Percentiles rank a stretch among this genome's conserved stretches.
Conservation (phyloP, 1,140 invertebrate species). For the Araneus ventricosus region DNA sequence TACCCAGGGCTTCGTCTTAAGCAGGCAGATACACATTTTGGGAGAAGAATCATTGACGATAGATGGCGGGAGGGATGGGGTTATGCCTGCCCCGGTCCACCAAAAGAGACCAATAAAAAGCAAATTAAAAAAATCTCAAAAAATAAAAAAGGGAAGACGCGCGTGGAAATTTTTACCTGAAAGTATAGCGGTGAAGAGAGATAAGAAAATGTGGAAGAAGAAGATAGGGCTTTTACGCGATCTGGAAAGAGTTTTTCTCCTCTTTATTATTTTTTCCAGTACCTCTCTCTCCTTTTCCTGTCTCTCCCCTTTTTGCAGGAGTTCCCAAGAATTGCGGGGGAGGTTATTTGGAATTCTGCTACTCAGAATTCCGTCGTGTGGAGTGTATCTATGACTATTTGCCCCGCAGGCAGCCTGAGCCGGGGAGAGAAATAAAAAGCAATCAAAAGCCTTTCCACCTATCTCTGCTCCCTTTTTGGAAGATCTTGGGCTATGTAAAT, state of each 20-base stretch:
- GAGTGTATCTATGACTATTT: slow-evolving; percentile 72
- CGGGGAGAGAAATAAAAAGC: slow-evolving; percentile 66
- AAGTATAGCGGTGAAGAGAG: not conserved
- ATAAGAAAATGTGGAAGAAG: not conserved
- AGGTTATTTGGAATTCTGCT: slow-evolving; percentile 65
- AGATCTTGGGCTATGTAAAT: slow-evolving; percentile 71
- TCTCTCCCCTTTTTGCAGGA: not conserved
- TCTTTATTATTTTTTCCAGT: slow-evolving; percentile 8
- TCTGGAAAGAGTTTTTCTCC: slow-evolving; percentile 37
- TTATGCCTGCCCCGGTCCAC: not conserved
- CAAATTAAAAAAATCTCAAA: slow-evolving; percentile 68
- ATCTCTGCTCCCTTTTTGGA: not conserved
- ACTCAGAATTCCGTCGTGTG: slow-evolving; percentile 29
- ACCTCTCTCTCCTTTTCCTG: not conserved
- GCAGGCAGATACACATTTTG: slow-evolving; percentile 61
- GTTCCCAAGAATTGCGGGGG: not conserved
- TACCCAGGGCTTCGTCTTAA: slow-evolving; percentile 9
- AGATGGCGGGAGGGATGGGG: not conserved
- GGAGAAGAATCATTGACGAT: slow-evolving; percentile 61
- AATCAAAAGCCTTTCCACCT: slow-evolving; percentile 58
- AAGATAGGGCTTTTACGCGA: slow-evolving; percentile 20
- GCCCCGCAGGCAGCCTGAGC: slow-evolving; percentile 49
- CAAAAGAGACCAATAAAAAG: slow-evolving; percentile 62
- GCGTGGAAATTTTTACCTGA: slow-evolving; percentile 60
- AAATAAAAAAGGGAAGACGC: not conserved